phyloP scores from a whole-genome alignment of 2,113 vertebrate species.

The Onychostoma macrolepis region DNA sequence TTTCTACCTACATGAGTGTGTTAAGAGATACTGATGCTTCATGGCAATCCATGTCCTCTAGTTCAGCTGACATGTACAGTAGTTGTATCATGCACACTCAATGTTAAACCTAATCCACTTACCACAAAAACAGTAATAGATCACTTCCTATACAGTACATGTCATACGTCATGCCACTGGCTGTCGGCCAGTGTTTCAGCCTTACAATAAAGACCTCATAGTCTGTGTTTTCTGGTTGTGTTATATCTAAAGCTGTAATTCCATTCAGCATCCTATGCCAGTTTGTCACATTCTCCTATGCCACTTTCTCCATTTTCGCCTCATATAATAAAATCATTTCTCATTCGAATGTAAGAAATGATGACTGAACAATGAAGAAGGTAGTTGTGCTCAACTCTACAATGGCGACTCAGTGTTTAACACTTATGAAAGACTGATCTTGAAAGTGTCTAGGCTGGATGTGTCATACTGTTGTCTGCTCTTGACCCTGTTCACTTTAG shows the following conservation, averaged over 20 bases:
- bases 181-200: background rate
- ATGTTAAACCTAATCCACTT: slow-evolving; percentile 40
- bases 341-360: background rate
- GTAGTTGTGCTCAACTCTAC: background rate
- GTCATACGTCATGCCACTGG: background rate
- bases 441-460: background rate
- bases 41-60: background rate
- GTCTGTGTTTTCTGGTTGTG: background rate
- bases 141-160: background rate
- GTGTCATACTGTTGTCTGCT: background rate
- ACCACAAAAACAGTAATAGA: slow-evolving; percentile 18
- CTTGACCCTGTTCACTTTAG: slow-evolving; percentile 1
- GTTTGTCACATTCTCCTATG: background rate
- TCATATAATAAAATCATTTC: background rate
- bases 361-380: background rate
- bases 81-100: slow-evolving; percentile 1
- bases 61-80: background rate
- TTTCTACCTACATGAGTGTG: background rate
- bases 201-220: background rate
- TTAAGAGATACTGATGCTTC: too few relatives aligned
- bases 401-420: background rate
- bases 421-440: background rate
- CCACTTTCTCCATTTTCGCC: background rate
- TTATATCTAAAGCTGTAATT: background rate
- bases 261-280: background rate